These are phyloP conservation scores for Falco biarmicus DNA, from an alignment of 2,797 vertebrate genomes.

Conservation along the genomic window DNA sequence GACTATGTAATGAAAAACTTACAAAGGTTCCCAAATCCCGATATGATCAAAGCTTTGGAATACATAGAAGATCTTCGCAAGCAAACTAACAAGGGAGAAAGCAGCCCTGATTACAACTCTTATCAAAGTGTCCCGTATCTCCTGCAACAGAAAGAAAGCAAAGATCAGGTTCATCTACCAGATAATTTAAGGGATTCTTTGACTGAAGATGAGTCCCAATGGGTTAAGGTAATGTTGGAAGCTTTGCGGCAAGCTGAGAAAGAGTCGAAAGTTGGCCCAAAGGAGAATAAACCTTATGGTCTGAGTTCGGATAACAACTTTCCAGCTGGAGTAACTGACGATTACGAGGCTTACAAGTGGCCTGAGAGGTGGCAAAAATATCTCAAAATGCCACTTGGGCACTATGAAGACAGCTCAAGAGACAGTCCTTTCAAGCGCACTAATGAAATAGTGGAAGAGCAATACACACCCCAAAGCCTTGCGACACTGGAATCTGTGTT, in stretches of 20 bases:
- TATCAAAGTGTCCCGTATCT: slow-evolving; percentile 73
- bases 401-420: slow-evolving; percentile 84
- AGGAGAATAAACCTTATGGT: slow-evolving; percentile 80
- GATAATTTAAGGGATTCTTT: slow-evolving; percentile 77
- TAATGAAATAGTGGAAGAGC: slow-evolving; percentile 94
- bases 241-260: slow-evolving; percentile 86
- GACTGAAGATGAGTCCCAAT: slow-evolving; percentile 85
- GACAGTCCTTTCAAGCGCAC: slow-evolving; percentile 90
- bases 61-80: slow-evolving; percentile 92
- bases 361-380: slow-evolving; percentile 75
- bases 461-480: slow-evolving; percentile 93
- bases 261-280: slow-evolving; percentile 72
- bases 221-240: slow-evolving; percentile 88
- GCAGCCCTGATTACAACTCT: slow-evolving; percentile 78
- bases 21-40: slow-evolving; percentile 81
- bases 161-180: slow-evolving; percentile 78
- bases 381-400: slow-evolving; percentile 82
- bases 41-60: slow-evolving; percentile 94
- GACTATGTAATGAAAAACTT: slow-evolving; percentile 78
- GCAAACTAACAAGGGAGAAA: slow-evolving; percentile 81
- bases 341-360: slow-evolving; percentile 87
- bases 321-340: slow-evolving; percentile 72
- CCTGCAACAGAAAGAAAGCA: slow-evolving; percentile 76
- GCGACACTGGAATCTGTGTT: slow-evolving; percentile 95
- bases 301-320: slow-evolving; percentile 80